Percentiles rank a stretch among this genome's conserved stretches.
These are phyloP conservation scores for Fistularia tabacaria DNA, from an alignment of 2,797 vertebrate genomes.

Conservation along the genomic window DNA sequence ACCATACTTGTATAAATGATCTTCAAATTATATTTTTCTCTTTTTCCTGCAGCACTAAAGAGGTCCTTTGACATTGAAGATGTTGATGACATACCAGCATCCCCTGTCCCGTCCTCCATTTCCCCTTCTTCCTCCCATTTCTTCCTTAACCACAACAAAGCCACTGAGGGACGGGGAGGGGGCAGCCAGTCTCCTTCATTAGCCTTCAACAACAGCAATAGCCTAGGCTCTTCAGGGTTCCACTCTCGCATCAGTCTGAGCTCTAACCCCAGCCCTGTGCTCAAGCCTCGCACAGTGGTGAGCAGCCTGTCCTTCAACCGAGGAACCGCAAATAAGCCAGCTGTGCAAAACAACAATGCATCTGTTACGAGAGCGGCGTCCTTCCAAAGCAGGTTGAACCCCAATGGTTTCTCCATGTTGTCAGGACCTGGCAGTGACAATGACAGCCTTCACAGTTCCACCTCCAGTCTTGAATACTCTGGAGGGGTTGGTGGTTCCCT, in stretches of 20 bases:
- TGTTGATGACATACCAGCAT: slow-evolving; percentile 67
- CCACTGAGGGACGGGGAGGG: slow-evolving; percentile 41
- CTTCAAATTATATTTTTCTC: neutral
- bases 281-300: slow-evolving; percentile 62
- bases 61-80: slow-evolving; percentile 86
- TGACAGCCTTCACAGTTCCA: slow-evolving; percentile 84
- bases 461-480: slow-evolving; percentile 82
- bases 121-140: slow-evolving; percentile 59
- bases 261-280: slow-evolving; percentile 60
- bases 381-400: slow-evolving; percentile 77
- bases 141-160: slow-evolving; percentile 54
- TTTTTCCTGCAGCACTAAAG: slow-evolving; percentile 79
- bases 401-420: slow-evolving; percentile 64
- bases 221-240: slow-evolving; percentile 43
- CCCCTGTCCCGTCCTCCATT: slow-evolving; percentile 56
- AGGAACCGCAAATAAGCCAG: slow-evolving; percentile 62
- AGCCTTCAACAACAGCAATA: slow-evolving; percentile 44
- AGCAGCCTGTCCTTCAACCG: slow-evolving; percentile 78
- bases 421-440: slow-evolving; percentile 78
- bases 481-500: slow-evolving; percentile 28
- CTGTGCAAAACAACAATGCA: slow-evolving; percentile 53
- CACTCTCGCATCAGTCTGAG: slow-evolving; percentile 47
- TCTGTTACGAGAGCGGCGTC: slow-evolving; percentile 70
- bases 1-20: neutral
- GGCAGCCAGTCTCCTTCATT: slow-evolving; percentile 29